Conservation (phyloP, 2,113 vertebrate genomes). For the Cyanoliseus patagonus region DNA sequence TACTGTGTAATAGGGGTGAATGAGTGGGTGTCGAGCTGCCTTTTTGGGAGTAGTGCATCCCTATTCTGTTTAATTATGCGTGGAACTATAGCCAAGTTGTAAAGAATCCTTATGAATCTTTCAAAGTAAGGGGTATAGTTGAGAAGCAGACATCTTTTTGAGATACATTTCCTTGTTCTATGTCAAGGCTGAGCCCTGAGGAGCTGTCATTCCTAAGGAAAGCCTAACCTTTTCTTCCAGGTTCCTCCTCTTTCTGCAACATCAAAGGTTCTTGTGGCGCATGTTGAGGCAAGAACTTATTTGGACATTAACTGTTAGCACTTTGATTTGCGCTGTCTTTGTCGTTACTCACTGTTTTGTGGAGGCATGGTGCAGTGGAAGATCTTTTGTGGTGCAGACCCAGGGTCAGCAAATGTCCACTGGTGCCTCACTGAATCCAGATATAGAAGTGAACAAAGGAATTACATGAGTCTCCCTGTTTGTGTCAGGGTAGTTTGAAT, state of each 20-base stretch:
- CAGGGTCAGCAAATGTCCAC: not conserved
- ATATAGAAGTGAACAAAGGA: not conserved
- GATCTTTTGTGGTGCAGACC: not conserved
- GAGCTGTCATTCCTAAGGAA: not conserved
- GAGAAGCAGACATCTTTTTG: not conserved
- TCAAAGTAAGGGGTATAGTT: not conserved
- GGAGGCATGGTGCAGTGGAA: not conserved
- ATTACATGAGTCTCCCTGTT: not conserved
- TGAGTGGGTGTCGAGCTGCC: not conserved
- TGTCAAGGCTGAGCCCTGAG: not conserved
- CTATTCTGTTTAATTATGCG: not conserved
- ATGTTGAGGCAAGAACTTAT: not conserved
- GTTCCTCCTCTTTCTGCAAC: not conserved
- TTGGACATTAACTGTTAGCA: not conserved
- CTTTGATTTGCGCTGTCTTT: not conserved
- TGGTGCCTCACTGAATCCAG: not conserved
- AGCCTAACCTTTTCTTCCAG: not conserved
- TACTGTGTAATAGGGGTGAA: not conserved
- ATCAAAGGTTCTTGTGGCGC: not conserved
- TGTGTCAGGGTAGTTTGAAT: rapidly evolving
- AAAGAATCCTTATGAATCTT: not conserved
- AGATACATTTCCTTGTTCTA: not conserved
- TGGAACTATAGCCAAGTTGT: not conserved
- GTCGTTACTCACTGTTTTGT: not conserved
- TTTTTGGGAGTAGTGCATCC: not conserved